A percentile compares a stretch with the other conserved stretches of the same genome.
Evolutionary conservation across 2,888 invertebrate genomes (phyloP).

Genomic region (Myathropa florea): DNA sequence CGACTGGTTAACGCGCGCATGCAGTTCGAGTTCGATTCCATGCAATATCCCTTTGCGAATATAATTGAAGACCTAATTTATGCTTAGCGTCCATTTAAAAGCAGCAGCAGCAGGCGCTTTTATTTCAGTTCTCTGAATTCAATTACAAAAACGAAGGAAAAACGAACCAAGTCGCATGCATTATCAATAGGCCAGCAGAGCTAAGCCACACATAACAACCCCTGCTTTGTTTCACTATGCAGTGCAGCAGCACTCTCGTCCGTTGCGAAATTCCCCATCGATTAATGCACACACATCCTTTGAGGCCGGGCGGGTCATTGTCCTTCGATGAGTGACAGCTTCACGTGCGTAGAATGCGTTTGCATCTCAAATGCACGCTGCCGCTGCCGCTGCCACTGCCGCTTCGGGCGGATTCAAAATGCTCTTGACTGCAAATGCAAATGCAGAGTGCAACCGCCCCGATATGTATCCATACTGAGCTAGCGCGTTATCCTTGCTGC

Average conservation of each 20-base stretch:
- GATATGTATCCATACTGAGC: no score
- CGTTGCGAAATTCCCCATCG: slow-evolving; percentile 17
- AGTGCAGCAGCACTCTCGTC: slow-evolving; percentile 37
- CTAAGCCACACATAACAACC: slow-evolving; percentile 27
- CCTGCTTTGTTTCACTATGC: slow-evolving; percentile 18
- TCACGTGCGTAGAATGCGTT: slow-evolving; percentile 59
- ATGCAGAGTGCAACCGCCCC: slow-evolving; percentile 8
- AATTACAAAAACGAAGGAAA: slow-evolving; percentile 3
- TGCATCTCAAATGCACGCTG: slow-evolving; percentile 19
- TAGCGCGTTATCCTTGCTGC: slow-evolving; percentile 9
- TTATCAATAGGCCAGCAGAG: slow-evolving; percentile 51
- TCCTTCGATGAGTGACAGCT: slow-evolving; percentile 43
- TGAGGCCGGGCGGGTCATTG: slow-evolving; percentile 41
- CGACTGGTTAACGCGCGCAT: background rate
- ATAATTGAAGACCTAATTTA: slow-evolving; percentile 37
- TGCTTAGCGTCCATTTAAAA: slow-evolving; percentile 32
- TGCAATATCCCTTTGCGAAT: slow-evolving; percentile 26
- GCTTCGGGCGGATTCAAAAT: slow-evolving; percentile 18
- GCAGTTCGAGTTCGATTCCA: slow-evolving; percentile 20
- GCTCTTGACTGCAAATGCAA: slow-evolving; percentile 20
- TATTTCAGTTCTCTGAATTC: slow-evolving; percentile 49
- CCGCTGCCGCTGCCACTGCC: background rate
- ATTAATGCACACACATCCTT: slow-evolving; percentile 8
- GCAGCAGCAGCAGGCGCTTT: slow-evolving; percentile 45
- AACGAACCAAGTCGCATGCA: slow-evolving; percentile 7